phyloP scores from a whole-genome alignment of 1,140 invertebrate genomes.

The Lasioglossum baleicum region DNA sequence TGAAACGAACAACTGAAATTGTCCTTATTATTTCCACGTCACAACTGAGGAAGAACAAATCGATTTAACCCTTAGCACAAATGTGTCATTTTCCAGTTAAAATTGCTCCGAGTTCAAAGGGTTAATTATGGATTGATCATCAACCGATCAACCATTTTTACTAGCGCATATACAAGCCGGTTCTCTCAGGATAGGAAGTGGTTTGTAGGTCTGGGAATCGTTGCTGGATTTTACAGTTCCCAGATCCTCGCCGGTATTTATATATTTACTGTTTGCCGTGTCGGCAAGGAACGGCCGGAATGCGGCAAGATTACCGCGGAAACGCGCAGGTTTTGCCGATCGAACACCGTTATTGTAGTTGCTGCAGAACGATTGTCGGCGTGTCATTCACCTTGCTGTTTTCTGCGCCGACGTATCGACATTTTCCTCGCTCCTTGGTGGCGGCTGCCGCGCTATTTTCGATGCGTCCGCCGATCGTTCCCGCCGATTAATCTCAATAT shows the following conservation, averaged over 20 bases:
- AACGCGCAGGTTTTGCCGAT: slow-evolving; percentile 38
- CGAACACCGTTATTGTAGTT: slow-evolving; percentile 38
- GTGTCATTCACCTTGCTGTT: slow-evolving; percentile 44
- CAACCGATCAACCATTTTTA: too few relatives aligned
- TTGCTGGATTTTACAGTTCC: slow-evolving; percentile 10
- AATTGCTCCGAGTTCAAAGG: too few relatives aligned
- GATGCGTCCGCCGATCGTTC: background rate
- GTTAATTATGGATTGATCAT: too few relatives aligned
- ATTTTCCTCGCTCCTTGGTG: slow-evolving; percentile 28
- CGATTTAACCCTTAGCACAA: too few relatives aligned
- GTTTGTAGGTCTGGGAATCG: slow-evolving; percentile 8
- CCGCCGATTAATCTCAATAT: slow-evolving; percentile 27
- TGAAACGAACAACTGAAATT: too few relatives aligned
- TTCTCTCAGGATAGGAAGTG: slow-evolving; percentile 2
- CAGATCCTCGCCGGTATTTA: slow-evolving; percentile 13
- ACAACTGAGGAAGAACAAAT: too few relatives aligned
- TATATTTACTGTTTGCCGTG: slow-evolving; percentile 18
- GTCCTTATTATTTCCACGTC: too few relatives aligned
- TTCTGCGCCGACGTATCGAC: slow-evolving; percentile 38
- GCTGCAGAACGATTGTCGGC: slow-evolving; percentile 18
- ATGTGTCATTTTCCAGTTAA: too few relatives aligned
- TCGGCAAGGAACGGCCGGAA: slow-evolving; percentile 2
- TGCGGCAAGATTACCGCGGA: slow-evolving; percentile 34
- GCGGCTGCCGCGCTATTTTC: slow-evolving; percentile 7
- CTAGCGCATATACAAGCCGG: too few relatives aligned